Percentiles rank a stretch among this genome's conserved stretches.
phyloP scores from a whole-genome alignment of 2,113 vertebrate species.

The Globicephala melas region DNA sequence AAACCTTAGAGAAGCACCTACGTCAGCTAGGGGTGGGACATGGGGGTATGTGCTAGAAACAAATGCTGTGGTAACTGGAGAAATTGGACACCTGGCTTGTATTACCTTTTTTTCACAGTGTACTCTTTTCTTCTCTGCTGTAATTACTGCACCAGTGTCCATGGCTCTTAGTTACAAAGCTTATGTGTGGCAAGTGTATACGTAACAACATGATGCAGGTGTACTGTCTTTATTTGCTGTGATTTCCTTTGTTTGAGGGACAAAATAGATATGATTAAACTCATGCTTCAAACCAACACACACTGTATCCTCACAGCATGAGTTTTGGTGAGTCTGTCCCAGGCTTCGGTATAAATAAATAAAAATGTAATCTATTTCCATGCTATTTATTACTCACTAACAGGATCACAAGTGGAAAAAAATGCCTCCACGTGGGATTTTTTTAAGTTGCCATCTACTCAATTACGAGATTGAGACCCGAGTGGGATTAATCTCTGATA shows the following conservation, averaged over 20 bases:
- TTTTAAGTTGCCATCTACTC: conserved; percentile 44
- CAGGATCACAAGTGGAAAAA: conserved; percentile 49
- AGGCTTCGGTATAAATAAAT: conserved; percentile 18
- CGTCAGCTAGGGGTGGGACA: too few species aligned
- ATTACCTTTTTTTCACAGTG: neutral
- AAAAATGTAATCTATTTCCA: conserved; percentile 27
- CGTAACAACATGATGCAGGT: neutral
- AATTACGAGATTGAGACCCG: neutral
- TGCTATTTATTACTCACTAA: conserved; percentile 41
- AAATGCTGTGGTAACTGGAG: neutral
- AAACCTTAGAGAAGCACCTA: neutral
- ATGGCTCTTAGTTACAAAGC: neutral
- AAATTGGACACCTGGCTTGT: neutral
- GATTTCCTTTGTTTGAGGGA: conserved; percentile 33
- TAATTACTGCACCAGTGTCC: neutral
- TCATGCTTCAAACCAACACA: neutral
- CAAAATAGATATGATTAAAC: conserved; percentile 41
- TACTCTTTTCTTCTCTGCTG: neutral
- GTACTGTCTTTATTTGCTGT: neutral
- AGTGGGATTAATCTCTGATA: conserved; percentile 59
- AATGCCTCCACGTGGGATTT: neutral
- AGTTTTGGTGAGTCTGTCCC: conserved; percentile 8
- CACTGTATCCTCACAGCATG: neutral
- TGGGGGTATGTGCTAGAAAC: fast-evolving
- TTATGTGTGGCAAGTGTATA: neutral